Evolutionary conservation across 2,888 invertebrate species (phyloP).

Genomic region (Dendrolimus pini): DNA sequence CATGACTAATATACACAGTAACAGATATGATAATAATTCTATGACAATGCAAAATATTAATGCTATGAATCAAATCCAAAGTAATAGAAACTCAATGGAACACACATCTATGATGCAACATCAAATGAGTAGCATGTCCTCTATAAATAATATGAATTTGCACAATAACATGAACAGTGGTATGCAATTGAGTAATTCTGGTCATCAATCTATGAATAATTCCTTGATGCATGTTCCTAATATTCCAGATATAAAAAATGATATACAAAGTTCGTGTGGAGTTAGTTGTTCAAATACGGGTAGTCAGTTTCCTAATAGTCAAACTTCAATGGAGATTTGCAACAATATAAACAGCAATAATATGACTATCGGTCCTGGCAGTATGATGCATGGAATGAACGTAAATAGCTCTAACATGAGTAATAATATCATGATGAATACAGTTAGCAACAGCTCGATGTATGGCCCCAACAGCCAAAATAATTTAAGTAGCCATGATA

Average conservation of each 20-base stretch:
- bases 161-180: constrained; percentile 51
- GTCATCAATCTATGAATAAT: constrained; percentile 55
- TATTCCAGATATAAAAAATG: constrained; percentile 69
- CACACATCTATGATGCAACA: constrained; percentile 64
- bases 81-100: constrained; percentile 57
- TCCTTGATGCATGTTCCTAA: constrained; percentile 62
- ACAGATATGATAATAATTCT: constrained; percentile 57
- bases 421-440: constrained; percentile 62
- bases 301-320: constrained; percentile 51
- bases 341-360: constrained; percentile 51
- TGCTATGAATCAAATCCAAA: constrained; percentile 60
- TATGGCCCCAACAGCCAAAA: constrained; percentile 48
- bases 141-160: constrained; percentile 61
- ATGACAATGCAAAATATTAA: constrained; percentile 61
- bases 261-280: constrained; percentile 62
- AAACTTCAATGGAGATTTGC: constrained; percentile 59
- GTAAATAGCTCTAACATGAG: constrained; percentile 51
- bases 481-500: constrained; percentile 54
- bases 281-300: constrained; percentile 60
- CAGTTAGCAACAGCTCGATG: constrained; percentile 47
- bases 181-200: constrained; percentile 58
- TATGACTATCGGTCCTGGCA: constrained; percentile 50
- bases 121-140: constrained; percentile 53
- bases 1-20: constrained; percentile 52
- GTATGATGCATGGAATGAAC: constrained; percentile 59